phyloP scores from a whole-genome alignment of 2,113 vertebrate species.

The Clarias batrachus region DNA sequence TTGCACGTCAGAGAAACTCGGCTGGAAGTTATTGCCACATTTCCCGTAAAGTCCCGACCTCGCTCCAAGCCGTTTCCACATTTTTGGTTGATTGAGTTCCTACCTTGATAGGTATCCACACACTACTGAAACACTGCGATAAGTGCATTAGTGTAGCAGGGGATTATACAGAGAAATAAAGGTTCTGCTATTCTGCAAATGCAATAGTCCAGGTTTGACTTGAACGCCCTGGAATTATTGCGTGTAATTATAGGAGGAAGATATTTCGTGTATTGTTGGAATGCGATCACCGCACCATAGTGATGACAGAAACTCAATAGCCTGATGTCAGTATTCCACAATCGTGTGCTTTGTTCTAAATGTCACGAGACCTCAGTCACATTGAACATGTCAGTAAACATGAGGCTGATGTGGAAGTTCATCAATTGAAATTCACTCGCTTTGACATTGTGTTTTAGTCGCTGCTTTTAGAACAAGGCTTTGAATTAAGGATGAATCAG shows the following conservation, averaged over 20 bases:
- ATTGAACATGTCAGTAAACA: neutral
- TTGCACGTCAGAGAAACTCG: no score
- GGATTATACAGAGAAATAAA: neutral
- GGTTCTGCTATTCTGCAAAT: no score
- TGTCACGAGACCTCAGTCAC: neutral
- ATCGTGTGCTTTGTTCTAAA: neutral
- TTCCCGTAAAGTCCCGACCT: no score
- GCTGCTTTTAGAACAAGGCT: neutral
- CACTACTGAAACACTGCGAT: no score
- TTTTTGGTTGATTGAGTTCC: no score
- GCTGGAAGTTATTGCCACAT: no score
- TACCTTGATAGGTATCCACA: no score
- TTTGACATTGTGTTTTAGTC: neutral
- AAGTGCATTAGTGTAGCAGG: no score
- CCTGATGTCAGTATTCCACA: neutral
- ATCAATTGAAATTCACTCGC: neutral
- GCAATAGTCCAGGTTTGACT: no score
- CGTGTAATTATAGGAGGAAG: neutral
- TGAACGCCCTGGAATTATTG: neutral
- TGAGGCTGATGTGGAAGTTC: neutral
- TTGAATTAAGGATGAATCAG: neutral
- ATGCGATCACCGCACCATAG: neutral
- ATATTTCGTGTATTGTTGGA: neutral
- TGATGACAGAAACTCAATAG: constrained; percentile 5
- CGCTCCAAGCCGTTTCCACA: no score